Base-by-base conservation (phyloP, 1,140 invertebrate genomes). In the Nasonia giraulti region DNA sequence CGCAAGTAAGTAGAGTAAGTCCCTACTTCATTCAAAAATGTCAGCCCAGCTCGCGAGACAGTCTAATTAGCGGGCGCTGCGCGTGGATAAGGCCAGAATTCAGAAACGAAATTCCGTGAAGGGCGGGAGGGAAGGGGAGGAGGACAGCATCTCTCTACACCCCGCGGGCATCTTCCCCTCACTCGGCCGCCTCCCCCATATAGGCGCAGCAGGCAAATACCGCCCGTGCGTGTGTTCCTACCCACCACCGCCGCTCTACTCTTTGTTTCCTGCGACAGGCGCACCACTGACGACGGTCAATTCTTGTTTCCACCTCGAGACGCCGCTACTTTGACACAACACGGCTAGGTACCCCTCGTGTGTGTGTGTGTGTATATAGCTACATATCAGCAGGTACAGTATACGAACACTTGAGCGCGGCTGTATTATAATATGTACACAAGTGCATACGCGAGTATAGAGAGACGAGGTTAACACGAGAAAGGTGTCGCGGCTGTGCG, bases 401-500 rank as follows among this genome's bases (percentile, higher is more conserved):
- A 75, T 40, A 40, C 20, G 20, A 44, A 33, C 27, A 71, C 68
- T 33, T 71, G 68, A 10, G 23, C 7, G 10, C 8, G 23, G 20
- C 55, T n/a, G n/a, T 62, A n/a, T 7, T n/a, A 62, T n/a, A 62
- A 62, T 20, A 8, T n/a, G 55, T 20, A n/a, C 11, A 14, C 14
- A 20, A 62, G 7, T n/a, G 68, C 10, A 7, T 12, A 12, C 68
- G 68, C 27, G 23, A 68, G 66, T 17, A 27, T 27, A 17, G 2
- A 27, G 68, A 17, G 27, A 14, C 3, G 11, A 44, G n/a, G 68
- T 80, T 69, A 44, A 80, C 37, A 69, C 62, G 62, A 33, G 78
- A 69, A 80, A 80, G 62, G 33, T 69, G 78, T 80, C 78, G 78
- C 78, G 78, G 55, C 17, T n/a, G 55, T 62, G 20, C 55, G 5